phyloP scores from a whole-genome alignment of 2,113 vertebrate genomes.

The Dipodomys spectabilis region DNA sequence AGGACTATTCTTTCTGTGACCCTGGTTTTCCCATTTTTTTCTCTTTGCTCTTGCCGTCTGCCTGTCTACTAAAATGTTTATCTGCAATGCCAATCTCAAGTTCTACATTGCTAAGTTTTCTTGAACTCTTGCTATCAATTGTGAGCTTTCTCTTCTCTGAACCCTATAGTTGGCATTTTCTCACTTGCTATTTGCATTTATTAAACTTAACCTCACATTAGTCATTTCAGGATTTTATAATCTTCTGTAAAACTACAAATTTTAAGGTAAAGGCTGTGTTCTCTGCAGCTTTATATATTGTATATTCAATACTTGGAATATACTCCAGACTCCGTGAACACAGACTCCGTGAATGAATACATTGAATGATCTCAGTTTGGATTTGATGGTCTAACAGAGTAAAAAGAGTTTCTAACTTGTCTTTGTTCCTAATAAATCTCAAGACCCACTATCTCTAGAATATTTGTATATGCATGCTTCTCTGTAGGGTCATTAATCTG shows the following conservation, averaged over 20 bases:
- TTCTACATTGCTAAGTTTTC: background rate
- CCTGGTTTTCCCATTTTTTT: background rate
- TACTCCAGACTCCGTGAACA: background rate
- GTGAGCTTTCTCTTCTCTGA: background rate
- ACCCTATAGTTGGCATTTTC: background rate
- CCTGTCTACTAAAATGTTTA: background rate
- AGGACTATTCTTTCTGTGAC: background rate
- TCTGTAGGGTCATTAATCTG: slow-evolving; percentile 45
- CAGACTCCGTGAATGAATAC: background rate
- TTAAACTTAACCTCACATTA: background rate
- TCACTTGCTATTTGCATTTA: background rate
- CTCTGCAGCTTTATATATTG: background rate
- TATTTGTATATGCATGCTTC: slow-evolving; percentile 5
- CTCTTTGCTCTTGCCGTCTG: background rate
- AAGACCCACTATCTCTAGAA: slow-evolving; percentile 21
- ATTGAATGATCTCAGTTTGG: background rate
- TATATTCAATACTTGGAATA: background rate
- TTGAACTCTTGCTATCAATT: background rate
- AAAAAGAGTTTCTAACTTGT: background rate
- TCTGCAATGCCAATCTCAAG: background rate
- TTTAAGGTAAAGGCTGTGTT: background rate
- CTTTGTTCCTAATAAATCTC: background rate
- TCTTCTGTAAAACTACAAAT: background rate
- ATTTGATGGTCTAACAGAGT: background rate
- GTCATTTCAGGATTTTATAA: background rate